Percentiles rank a stretch among this genome's conserved stretches.
Conservation (phyloP, 2,888 invertebrate genomes). For the Rutpela maculata region DNA sequence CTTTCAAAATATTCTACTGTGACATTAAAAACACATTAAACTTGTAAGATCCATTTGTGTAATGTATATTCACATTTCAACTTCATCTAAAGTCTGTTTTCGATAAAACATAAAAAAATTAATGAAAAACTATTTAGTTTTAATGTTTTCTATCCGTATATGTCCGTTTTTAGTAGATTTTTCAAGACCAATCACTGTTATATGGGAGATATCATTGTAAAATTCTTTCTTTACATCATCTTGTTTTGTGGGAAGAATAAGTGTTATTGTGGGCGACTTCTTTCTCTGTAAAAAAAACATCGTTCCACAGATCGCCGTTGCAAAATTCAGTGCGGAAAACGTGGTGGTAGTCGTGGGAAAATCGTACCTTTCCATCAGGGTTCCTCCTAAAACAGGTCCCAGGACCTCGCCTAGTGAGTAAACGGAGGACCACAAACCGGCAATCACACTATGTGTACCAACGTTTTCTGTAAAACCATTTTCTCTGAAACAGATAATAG, state of each 20-base stretch:
- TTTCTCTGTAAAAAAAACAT: conserved; percentile 57
- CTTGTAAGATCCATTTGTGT: neutral
- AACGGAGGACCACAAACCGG: conserved; percentile 85
- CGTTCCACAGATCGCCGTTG: conserved; percentile 70
- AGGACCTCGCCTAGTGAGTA: conserved; percentile 85
- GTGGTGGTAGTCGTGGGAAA: conserved; percentile 82
- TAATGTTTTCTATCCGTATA: conserved; percentile 38
- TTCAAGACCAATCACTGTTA: conserved; percentile 41
- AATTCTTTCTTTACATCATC: conserved; percentile 34
- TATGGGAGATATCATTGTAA: conserved; percentile 41
- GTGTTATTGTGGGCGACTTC: neutral
- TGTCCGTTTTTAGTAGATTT: conserved; percentile 47
- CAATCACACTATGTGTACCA: conserved; percentile 84
- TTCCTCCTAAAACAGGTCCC: conserved; percentile 81
- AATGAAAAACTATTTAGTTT: conserved; percentile 27
- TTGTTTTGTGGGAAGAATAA: neutral
- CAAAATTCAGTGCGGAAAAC: conserved; percentile 78
- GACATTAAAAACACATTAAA: neutral
- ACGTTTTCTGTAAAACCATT: conserved; percentile 81
- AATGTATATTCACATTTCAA: neutral
- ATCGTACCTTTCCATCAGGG: conserved; percentile 79
- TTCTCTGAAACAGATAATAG: conserved; percentile 74
- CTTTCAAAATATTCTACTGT: neutral
- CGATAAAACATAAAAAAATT: neutral
- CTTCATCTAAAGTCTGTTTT: neutral